These are phyloP conservation scores for Cacatua alba DNA, from an alignment of 2,113 vertebrate genomes.

Conservation along the genomic window DNA sequence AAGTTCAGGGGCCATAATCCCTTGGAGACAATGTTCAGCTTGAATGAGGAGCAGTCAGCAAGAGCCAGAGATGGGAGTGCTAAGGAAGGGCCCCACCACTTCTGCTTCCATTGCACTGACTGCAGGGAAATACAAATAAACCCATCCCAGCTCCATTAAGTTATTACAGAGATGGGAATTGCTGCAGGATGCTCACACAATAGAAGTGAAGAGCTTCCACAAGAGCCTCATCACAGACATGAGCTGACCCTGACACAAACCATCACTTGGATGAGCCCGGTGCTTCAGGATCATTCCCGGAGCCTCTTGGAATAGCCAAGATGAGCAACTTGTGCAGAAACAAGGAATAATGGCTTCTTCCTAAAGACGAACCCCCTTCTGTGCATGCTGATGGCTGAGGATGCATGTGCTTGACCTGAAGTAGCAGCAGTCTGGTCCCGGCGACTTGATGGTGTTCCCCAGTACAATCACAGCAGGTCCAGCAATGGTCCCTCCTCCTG, in stretches of 20 bases:
- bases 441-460: neutral
- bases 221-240: neutral
- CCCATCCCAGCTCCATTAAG: neutral
- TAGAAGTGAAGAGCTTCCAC: neutral
- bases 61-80: neutral
- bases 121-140: neutral
- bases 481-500: neutral
- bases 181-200: neutral
- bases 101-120: neutral
- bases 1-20: neutral
- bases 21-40: neutral
- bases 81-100: neutral
- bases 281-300: neutral
- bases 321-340: neutral
- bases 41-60: neutral
- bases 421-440: neutral
- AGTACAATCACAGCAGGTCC: neutral
- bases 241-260: neutral
- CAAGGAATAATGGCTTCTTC: neutral
- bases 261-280: neutral
- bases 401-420: neutral
- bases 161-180: neutral
- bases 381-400: neutral
- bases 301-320: neutral
- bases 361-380: neutral